Evolutionary conservation across 2,888 invertebrate species (phyloP), one percentile per base, ranked within the genome.

Genomic region (Rhaphigaster nebulosa): DNA sequence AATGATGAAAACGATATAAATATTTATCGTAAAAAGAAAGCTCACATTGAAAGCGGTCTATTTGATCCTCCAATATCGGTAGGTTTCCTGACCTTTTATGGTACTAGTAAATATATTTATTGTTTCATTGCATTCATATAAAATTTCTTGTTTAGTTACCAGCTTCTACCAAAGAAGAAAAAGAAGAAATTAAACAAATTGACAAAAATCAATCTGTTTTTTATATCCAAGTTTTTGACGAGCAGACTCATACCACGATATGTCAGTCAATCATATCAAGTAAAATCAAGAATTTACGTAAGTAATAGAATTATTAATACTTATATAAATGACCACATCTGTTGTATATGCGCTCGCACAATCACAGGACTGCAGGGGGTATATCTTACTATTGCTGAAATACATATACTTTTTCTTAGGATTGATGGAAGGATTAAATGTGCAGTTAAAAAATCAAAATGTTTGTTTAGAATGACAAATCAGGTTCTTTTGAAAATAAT

Each of bases 241-340:
- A 60, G 23, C 26, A 80, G 12, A 76, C 52, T 52, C 45, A 23
- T 10, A 23, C 13, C 3, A 52, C 8, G 50, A 41, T 70, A 23
- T 89, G 89, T 34, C 20, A 76, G 3, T 26, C 76, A 12, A 76
- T 76, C 4, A 41, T 89, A 29, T 89, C 89, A 10, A 8, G 29
- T 29, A 89, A 70, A 89, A 89, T 89, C 12, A 89, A 89, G n/a
- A 89, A 89, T 29, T 38, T 89, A 34, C 89, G 89, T 89, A 70
- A 89, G 89, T 89, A 15, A 20, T 54, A 38, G 52, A 26, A 29
- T 29, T 18, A 18, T 65, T 29, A 18, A 65, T 65, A 15, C 4
- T 45, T 10, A 45, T 45, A 45, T 10, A n/a, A n/a, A n/a, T n/a
- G n/a, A n/a, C n/a, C n/a, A n/a, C n/a, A n/a, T n/a, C n/a, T n/a